A percentile compares a stretch with the other conserved stretches of the same genome.
Conservation (phyloP, 2,888 invertebrate species). For the Oxycera nigricornis region DNA sequence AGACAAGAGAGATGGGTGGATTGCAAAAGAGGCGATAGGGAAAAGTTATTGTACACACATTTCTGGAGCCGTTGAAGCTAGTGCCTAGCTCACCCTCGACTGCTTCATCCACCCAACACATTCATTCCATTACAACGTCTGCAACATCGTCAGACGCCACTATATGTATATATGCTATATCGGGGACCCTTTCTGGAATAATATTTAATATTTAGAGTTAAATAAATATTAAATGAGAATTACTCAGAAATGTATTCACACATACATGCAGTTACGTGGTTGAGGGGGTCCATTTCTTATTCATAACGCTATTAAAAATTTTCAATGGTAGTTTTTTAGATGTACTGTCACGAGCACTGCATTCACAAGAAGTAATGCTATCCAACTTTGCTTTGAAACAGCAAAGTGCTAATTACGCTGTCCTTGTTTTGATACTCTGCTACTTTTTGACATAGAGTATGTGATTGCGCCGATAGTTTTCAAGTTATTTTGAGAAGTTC, state of each 20-base stretch:
- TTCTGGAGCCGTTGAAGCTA: not conserved
- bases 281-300: slow-evolving; percentile 59
- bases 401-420: not conserved
- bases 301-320: slow-evolving; percentile 63
- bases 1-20: not conserved
- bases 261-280: slow-evolving; percentile 50
- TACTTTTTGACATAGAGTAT: not conserved
- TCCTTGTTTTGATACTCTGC: not conserved
- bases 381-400: not conserved
- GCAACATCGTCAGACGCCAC: slow-evolving; percentile 39
- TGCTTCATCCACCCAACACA: not conserved
- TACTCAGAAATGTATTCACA: slow-evolving; percentile 62
- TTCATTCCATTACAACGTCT: slow-evolving; percentile 26
- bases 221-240: slow-evolving; percentile 63
- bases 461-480: not conserved
- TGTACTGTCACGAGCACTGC: not conserved
- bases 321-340: slow-evolving; percentile 55
- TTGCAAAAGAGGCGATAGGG: not conserved
- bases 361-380: not conserved
- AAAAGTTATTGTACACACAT: slow-evolving; percentile 23
- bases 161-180: slow-evolving; percentile 21
- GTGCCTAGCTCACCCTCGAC: slow-evolving; percentile 2
- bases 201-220: slow-evolving; percentile 64
- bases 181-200: slow-evolving; percentile 57
- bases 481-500: too few species aligned